Base-by-base conservation (phyloP, 2,113 vertebrate species). In the Myotis brandtii region DNA sequence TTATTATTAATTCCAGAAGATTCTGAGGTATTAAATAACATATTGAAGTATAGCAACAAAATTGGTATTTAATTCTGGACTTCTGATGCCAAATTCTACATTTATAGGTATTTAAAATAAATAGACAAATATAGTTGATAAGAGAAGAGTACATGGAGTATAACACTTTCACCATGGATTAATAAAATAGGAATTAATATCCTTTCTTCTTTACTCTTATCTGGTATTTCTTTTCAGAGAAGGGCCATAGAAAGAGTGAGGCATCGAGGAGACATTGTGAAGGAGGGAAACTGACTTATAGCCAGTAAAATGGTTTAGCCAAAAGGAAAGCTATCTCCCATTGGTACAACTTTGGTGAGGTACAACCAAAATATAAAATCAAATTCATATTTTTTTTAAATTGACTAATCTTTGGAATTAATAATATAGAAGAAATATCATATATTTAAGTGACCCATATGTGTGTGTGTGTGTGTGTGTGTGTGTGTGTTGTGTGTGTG, bases 321-420 rank as follows among this genome's bases (percentile, higher is more conserved):
- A 72, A 9, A 50, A 85, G 62, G 23, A 83, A 50, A 79, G 13
- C 13, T 64, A 9, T 52, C 25, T 85, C 18, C 27, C 3, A 12
- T 2, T 72, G 75, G 37, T 86, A n/a, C 79, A 52, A 50, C 88
- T 89, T 70, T 75, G 40, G n/a, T 80, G 69, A 32, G n/a, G 9
- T 34, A 50, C 5, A 37, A 8, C 37, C 4, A 76, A 94, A 89
- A 85, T 67, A 79, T 59, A 96, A 75, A 84, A 91, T 66, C 9
- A 66, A 90, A 75, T 67, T 80, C 5, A 37, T 73, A 30, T 46
- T 86, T 96, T 86, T 96, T 85, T 81, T 37, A 75, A 66, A 72
- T 40, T 86, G 27, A 77, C 2, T 69, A 79, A 67, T 81, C 73
- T 92, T 91, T 73, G 37, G 3, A 69, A 16, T 77, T 66, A 3